phyloP scores from a whole-genome alignment of 2,888 invertebrate species.

The Drosophila quinaria region DNA sequence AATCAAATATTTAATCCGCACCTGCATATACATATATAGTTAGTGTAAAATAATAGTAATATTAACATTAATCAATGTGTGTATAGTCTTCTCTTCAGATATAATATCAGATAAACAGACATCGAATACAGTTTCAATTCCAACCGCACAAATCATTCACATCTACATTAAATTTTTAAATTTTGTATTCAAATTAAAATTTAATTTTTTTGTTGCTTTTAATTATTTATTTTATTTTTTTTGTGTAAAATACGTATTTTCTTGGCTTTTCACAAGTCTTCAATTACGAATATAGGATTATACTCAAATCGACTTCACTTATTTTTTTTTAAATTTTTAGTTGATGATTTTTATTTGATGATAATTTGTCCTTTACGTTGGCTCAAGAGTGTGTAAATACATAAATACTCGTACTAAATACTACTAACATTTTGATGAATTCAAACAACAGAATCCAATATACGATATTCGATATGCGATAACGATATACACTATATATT shows the following conservation, averaged over 20 bases:
- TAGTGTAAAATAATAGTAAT: constrained; percentile 32
- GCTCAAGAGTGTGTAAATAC: constrained; percentile 22
- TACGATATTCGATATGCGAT: constrained; percentile 15
- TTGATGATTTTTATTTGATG: constrained; percentile 2
- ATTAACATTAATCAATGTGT: constrained; percentile 41
- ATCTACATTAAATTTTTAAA: constrained; percentile 16
- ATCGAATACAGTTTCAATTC: constrained; percentile 27
- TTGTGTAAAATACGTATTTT: constrained; percentile 9
- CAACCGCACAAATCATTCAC: constrained; percentile 49
- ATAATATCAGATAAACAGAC: constrained; percentile 25
- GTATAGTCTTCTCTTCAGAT: constrained; percentile 43
- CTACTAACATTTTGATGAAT: constrained; percentile 11
- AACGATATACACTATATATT: constrained; percentile 17
- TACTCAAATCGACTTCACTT: neutral
- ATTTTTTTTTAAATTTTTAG: neutral
- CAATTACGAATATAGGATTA: neutral
- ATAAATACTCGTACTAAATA: constrained; percentile 11
- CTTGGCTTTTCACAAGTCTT: constrained; percentile 8
- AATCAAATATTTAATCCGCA: constrained; percentile 27
- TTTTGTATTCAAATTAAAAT: constrained; percentile 3
- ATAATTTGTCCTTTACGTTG: constrained; percentile 2
- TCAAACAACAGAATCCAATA: constrained; percentile 24
- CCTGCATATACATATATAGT: constrained; percentile 29
- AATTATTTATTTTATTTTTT: neutral
- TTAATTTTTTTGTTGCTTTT: neutral